Percentiles rank a stretch among this genome's conserved stretches.
Evolutionary conservation across 2,888 invertebrate genomes (phyloP).

Genomic region (Maniola hyperantus): DNA sequence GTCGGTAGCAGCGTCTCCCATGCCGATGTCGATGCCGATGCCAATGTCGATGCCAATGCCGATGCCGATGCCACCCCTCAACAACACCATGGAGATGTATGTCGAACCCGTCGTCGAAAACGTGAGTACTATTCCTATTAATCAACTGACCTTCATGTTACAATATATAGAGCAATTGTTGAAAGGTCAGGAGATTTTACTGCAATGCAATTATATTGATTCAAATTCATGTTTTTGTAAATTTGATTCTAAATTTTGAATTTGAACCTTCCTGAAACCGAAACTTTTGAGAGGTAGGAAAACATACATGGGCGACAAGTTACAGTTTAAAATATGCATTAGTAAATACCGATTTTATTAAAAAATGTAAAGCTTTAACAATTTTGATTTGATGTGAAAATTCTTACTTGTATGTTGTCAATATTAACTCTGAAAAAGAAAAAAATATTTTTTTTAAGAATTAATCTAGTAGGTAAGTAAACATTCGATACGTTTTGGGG

Average conservation of each 20-base stretch:
- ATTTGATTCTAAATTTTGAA: too few species aligned
- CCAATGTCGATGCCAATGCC: constrained; percentile 61
- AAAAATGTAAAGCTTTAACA: not conserved
- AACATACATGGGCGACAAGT: not conserved
- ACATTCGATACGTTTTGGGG: too few species aligned
- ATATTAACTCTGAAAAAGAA: constrained; percentile 11
- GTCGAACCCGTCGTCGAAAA: constrained; percentile 80
- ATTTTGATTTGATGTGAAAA: not conserved
- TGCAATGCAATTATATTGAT: too few species aligned
- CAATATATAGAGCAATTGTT: too few species aligned
- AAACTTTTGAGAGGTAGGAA: too few species aligned
- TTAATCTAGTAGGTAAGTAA: too few species aligned
- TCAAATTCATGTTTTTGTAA: too few species aligned
- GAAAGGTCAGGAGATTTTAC: too few species aligned
- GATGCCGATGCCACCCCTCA: constrained; percentile 67
- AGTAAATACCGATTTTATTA: constrained; percentile 1
- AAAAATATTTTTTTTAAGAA: too few species aligned
- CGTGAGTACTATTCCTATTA: constrained; percentile 57
- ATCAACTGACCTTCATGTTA: too few species aligned
- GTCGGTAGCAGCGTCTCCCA: constrained; percentile 70
- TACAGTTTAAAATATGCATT: not conserved
- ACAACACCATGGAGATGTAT: constrained; percentile 80
- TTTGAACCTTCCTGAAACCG: too few species aligned
- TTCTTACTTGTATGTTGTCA: too few species aligned
- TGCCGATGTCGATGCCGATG: constrained; percentile 55